Conservation (phyloP, 2,797 vertebrate genomes). For the Rhynchonycteris naso region DNA sequence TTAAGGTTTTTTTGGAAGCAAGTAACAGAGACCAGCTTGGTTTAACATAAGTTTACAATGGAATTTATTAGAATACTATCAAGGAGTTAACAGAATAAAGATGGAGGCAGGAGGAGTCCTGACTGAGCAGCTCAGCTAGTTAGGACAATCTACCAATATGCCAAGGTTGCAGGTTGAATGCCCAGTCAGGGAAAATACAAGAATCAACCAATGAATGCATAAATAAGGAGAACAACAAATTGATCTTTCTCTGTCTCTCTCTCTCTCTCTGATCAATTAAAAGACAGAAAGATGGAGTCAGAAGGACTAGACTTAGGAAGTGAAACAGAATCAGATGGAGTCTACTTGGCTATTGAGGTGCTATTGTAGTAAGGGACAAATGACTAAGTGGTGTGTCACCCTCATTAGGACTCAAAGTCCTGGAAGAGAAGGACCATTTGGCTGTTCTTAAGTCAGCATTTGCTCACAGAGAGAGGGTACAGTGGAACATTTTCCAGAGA, state of each 20-base stretch:
- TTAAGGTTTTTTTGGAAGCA: neutral
- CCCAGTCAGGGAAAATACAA: no score
- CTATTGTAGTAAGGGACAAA: neutral
- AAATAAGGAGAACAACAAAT: no score
- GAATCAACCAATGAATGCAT: no score
- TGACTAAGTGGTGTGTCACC: neutral
- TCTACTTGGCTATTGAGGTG: neutral
- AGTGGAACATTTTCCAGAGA: neutral
- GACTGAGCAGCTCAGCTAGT: no score
- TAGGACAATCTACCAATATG: no score
- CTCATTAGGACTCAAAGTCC: neutral
- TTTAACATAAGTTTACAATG: neutral
- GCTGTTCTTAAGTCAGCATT: neutral
- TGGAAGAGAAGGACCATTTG: neutral
- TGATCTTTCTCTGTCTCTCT: no score
- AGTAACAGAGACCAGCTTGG: neutral
- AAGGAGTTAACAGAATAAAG: neutral
- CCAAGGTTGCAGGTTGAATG: no score
- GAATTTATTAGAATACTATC: neutral
- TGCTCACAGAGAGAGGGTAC: neutral
- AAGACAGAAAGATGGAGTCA: neutral
- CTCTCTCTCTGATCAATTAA: no score
- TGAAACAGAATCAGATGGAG: neutral
- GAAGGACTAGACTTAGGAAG: neutral
- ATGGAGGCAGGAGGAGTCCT: neutral